Evolutionary conservation across 1,140 invertebrate species (phyloP).

Genomic region (Cherax quadricarinatus): DNA sequence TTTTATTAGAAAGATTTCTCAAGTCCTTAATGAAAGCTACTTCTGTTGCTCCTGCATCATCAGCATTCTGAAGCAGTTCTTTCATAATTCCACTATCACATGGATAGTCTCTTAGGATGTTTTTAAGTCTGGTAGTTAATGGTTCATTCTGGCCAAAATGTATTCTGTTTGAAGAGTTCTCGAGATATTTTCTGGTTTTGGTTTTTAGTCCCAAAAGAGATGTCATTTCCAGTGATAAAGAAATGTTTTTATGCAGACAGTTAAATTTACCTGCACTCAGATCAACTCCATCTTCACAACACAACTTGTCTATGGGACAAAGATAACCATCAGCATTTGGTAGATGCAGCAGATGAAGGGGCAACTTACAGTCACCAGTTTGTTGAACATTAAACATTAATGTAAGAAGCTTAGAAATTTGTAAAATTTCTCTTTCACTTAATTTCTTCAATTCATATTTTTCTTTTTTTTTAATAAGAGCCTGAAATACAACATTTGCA

Average conservation of each 20-base stretch:
- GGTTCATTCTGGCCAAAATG: constrained; percentile 50
- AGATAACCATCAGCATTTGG: constrained; percentile 26
- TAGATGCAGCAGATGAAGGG: neutral
- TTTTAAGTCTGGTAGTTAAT: constrained; percentile 40
- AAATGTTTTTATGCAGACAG: constrained; percentile 32
- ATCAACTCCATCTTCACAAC: constrained; percentile 28
- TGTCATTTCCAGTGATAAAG: neutral
- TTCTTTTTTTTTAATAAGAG: constrained; percentile 19
- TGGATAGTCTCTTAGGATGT: constrained; percentile 46
- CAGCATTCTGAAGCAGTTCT: constrained; percentile 71
- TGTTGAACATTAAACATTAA: constrained; percentile 11
- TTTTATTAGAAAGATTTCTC: constrained; percentile 68
- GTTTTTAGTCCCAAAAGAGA: constrained; percentile 33
- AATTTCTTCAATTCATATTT: neutral
- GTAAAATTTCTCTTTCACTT: constrained; percentile 16
- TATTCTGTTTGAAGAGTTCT: constrained; percentile 33
- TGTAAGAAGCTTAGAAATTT: constrained; percentile 42
- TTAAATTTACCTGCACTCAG: constrained; percentile 33
- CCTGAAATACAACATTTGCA: neutral
- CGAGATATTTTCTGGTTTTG: constrained; percentile 33
- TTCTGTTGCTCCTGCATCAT: constrained; percentile 76
- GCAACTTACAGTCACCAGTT: neutral
- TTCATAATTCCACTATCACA: constrained; percentile 56
- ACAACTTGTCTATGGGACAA: neutral
- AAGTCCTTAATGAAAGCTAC: constrained; percentile 75